Evolutionary conservation across 1,140 invertebrate genomes (phyloP), one percentile per base, ranked within the genome.

Genomic region (Drosophila santomea): DNA sequence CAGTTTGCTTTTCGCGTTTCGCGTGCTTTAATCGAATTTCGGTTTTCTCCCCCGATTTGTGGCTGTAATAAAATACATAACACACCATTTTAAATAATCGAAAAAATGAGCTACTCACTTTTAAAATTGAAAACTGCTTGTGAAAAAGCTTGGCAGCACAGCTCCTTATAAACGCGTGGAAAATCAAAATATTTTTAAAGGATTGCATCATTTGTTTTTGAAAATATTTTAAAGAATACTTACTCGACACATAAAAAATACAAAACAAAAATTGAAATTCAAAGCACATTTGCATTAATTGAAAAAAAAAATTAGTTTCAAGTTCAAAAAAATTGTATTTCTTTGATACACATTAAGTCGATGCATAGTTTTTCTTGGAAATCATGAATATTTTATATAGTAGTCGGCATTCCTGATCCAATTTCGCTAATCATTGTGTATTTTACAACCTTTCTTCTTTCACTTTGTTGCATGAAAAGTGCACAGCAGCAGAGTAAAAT

Each of bases 1-100:
- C 67, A 86, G 83, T 86, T 80, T 48, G 80, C 55, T 69, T 69
- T 86, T 86, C 58, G 79, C 83, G 71, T 76, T 86, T 83, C 79
- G 83, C 84, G 83, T 79, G 75, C 50, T 74, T 73, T 44, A 73
- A 58, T 76, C 83, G 71, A 54, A 72, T 38, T 32, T 67, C 51
- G 44, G 43, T 54, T 25, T 55, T 43, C 41, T 67, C 74, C 73
- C 60, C 32, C 15, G 23, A 15, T 43, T 45, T 67, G 54, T 69
- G 72, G 52, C 45, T 63, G 45, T 62, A 47, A 60, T 54, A 25
- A 72, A 58, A 56, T 43, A 59, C 39, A 32, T 60, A 61, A 48
- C 36, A 64, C 69, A 58, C 58, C 36, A 71, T 73, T 32, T 55
- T 35, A 23, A 35, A 36, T 25, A 62, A 23, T 23, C 28, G n/a